A percentile compares a stretch with the other conserved stretches of the same genome.
phyloP scores from a whole-genome alignment of 1,140 invertebrate genomes.

The Sycophaga agraensis region DNA sequence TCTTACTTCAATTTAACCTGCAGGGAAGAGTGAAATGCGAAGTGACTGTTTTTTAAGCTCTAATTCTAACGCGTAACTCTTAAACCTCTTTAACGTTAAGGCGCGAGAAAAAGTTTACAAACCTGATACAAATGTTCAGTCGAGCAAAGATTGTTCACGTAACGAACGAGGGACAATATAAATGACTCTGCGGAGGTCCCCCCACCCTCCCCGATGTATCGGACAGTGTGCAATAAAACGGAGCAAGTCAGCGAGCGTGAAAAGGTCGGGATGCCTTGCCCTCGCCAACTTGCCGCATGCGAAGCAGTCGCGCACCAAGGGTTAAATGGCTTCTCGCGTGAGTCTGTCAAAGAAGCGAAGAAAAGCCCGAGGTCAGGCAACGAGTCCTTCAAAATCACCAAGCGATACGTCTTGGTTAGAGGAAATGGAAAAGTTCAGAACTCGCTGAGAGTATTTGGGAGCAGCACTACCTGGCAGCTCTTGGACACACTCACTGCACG shows the following conservation, averaged over 20 bases:
- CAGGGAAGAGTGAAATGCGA: too few species aligned
- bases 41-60: background rate
- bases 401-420: too few species aligned
- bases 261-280: constrained; percentile 6
- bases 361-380: background rate
- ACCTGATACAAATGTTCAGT: background rate
- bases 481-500: too few species aligned
- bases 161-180: background rate
- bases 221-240: background rate
- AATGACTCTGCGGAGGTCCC: too few species aligned
- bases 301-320: background rate
- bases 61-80: background rate
- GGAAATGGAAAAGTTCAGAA: too few species aligned
- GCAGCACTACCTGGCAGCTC: background rate
- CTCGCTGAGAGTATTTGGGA: background rate
- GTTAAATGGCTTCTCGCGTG: background rate
- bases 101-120: background rate
- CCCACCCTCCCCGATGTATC: background rate
- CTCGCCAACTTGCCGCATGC: background rate
- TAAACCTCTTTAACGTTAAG: background rate
- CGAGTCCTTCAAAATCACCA: background rate
- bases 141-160: background rate
- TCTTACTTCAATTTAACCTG: background rate
- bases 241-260: background rate
- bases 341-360: background rate